Evolutionary conservation across 2,888 invertebrate species (phyloP).

Genomic region (Epiblema foenella): DNA sequence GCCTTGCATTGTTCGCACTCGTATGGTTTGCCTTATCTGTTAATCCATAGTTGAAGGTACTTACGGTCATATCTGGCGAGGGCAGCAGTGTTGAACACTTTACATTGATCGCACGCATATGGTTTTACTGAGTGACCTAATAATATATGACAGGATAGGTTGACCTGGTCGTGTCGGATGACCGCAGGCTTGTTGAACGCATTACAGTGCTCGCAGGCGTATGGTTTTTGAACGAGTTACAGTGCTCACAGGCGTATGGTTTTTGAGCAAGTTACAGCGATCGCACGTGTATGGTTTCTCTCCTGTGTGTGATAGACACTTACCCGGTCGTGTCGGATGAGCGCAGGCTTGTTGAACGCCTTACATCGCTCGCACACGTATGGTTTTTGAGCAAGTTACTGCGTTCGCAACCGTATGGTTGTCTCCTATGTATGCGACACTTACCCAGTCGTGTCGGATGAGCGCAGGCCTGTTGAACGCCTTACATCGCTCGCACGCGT

Average conservation of each 20-base stretch:
- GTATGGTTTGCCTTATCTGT: neutral
- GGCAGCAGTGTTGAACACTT: neutral
- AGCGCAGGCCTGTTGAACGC: slow-evolving; percentile 56
- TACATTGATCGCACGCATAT: neutral
- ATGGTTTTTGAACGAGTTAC: neutral
- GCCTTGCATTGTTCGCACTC: neutral
- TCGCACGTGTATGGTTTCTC: neutral
- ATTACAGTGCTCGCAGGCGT: neutral
- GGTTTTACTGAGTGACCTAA: neutral
- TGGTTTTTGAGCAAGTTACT: neutral
- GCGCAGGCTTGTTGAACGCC: neutral
- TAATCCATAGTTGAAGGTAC: no score
- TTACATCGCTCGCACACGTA: neutral
- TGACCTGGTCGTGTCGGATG: neutral
- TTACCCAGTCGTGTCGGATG: slow-evolving; percentile 69
- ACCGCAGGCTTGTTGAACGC: neutral
- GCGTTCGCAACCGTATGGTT: neutral
- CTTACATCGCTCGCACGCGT: slow-evolving; percentile 29
- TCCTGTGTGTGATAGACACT: neutral
- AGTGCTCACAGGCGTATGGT: neutral
- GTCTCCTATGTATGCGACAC: neutral
- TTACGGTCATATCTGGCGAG: no score
- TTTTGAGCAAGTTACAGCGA: neutral
- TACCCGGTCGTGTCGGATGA: neutral
- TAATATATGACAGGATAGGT: neutral